phyloP scores from a whole-genome alignment of 2,888 invertebrate genomes.

The Heliconius ethilla region DNA sequence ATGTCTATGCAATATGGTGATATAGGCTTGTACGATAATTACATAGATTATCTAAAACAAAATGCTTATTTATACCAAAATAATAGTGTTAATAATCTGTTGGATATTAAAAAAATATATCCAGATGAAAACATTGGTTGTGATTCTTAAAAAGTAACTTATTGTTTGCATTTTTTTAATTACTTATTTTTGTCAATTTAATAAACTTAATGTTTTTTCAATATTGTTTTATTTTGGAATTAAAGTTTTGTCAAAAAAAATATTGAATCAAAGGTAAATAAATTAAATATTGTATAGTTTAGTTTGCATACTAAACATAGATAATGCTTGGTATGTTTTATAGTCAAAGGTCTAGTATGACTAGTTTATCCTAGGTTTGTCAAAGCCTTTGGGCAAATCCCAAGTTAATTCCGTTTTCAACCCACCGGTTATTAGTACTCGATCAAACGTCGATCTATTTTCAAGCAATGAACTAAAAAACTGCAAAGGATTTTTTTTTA shows the following conservation, averaged over 20 bases:
- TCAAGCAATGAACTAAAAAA: too few species aligned
- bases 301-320: too few species aligned
- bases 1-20: slow-evolving; percentile 65
- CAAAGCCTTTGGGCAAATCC: too few species aligned
- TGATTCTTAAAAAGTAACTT: neutral
- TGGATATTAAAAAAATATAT: slow-evolving; percentile 59
- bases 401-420: too few species aligned
- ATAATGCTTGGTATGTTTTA: too few species aligned
- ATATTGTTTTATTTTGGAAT: slow-evolving; percentile 8
- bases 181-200: slow-evolving; percentile 5
- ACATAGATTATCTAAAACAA: slow-evolving; percentile 58
- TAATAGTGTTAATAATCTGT: slow-evolving; percentile 45
- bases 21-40: slow-evolving; percentile 65
- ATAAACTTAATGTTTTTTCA: neutral
- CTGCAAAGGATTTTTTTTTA: too few species aligned
- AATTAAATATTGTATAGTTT: too few species aligned
- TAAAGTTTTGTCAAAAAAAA: neutral
- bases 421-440: too few species aligned
- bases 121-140: slow-evolving; percentile 58
- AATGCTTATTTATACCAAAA: slow-evolving; percentile 45
- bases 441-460: too few species aligned
- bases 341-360: too few species aligned
- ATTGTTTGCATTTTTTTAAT: neutral
- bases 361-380: too few species aligned
- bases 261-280: too few species aligned